These are phyloP conservation scores for Brachionus paranguensis DNA, from an alignment of 1,140 invertebrate genomes.

Conservation along the genomic window DNA sequence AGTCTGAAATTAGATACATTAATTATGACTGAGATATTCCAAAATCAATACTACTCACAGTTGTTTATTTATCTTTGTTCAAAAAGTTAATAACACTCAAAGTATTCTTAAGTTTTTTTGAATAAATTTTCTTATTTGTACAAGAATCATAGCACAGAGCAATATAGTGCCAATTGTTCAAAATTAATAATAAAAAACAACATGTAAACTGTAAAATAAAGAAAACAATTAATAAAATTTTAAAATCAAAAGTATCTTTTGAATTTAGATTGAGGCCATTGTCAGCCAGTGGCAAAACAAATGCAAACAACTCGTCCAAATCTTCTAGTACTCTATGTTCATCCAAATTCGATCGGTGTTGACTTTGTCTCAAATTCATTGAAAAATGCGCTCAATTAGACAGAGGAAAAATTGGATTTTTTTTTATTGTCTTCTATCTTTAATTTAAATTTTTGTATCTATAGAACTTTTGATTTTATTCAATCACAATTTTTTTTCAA, in stretches of 20 bases:
- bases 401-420: background rate
- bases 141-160: background rate
- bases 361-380: background rate
- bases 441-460: background rate
- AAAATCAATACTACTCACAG: background rate
- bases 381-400: background rate
- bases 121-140: background rate
- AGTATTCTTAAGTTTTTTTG: background rate
- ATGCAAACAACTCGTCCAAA: background rate
- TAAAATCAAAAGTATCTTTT: background rate
- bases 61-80: background rate
- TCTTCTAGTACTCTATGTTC: background rate
- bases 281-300: background rate
- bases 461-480: background rate
- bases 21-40: background rate
- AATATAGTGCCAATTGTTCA: constrained; percentile 23
- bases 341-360: background rate
- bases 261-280: background rate
- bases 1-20: background rate
- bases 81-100: constrained; percentile 6
- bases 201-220: constrained; percentile 4
- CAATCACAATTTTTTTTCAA: too few relatives aligned
- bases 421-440: background rate
- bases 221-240: background rate
- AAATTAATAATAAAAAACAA: background rate